Evolutionary conservation across 2,888 invertebrate species (phyloP).

Genomic region (Scotopteryx bipunctaria): DNA sequence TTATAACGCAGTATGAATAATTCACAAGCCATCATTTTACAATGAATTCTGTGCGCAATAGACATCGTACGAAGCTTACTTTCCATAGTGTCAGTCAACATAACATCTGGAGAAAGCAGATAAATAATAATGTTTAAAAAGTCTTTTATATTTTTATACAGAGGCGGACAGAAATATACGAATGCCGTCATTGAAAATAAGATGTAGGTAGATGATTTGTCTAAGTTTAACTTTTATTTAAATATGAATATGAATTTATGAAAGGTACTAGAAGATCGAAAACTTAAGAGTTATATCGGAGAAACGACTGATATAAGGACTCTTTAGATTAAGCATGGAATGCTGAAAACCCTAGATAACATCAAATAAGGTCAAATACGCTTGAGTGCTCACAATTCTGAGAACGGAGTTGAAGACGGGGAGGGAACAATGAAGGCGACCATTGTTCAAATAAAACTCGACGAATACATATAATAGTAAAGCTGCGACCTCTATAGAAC

Average conservation of each 20-base stretch:
- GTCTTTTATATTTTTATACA: conserved; percentile 24
- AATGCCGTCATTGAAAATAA: conserved; percentile 25
- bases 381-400: conserved; percentile 24
- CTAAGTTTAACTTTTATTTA: background rate
- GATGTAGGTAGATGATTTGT: background rate
- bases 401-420: conserved; percentile 39
- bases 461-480: conserved; percentile 28
- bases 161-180: conserved; percentile 34
- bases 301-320: conserved; percentile 2
- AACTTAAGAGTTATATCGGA: too few species aligned
- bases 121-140: conserved; percentile 17
- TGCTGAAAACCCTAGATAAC: conserved; percentile 25
- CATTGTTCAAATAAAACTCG: conserved; percentile 51
- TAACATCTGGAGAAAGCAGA: conserved; percentile 23
- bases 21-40: conserved; percentile 56
- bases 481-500: conserved; percentile 40
- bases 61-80: conserved; percentile 45
- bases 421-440: conserved; percentile 41
- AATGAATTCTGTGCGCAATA: conserved; percentile 53
- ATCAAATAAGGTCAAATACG: conserved; percentile 33
- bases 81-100: conserved; percentile 56
- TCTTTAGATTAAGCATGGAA: conserved; percentile 24
- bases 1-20: conserved; percentile 66
- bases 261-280: too few species aligned
- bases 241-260: too few species aligned